Conservation (phyloP, 2,797 vertebrate genomes). For the Gallinago solitaria region DNA sequence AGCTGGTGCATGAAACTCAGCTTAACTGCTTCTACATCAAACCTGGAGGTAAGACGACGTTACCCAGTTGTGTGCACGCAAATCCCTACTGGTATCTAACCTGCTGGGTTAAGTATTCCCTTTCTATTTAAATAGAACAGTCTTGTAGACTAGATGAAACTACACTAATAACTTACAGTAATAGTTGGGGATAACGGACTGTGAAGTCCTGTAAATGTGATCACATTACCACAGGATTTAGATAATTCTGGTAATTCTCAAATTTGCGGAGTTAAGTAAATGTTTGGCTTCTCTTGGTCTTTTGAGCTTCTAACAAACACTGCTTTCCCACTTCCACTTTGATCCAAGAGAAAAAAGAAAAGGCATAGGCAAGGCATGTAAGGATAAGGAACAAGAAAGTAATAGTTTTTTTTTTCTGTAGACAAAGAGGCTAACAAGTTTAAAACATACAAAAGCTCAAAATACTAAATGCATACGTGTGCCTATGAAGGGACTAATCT, state of each 20-base stretch:
- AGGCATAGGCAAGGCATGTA: not conserved
- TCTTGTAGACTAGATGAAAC: not conserved
- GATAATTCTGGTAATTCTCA: not conserved
- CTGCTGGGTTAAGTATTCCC: not conserved
- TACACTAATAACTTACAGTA: not conserved
- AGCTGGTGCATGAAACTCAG: slow-evolving; percentile 86
- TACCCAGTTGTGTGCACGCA: not conserved
- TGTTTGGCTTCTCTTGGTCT: not conserved
- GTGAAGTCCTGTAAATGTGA: not conserved
- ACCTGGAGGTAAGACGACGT: slow-evolving; percentile 88
- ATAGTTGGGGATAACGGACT: not conserved
- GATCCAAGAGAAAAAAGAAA: not conserved
- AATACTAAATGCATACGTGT: not conserved
- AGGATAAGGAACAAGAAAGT: not conserved
- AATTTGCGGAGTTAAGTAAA: not conserved
- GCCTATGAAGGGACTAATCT: not conserved
- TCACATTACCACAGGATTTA: not conserved
- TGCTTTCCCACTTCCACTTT: not conserved
- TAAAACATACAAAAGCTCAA: not conserved
- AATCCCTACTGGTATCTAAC: not conserved
- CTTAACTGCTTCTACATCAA: slow-evolving; percentile 86
- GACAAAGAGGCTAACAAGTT: not conserved
- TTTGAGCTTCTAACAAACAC: not conserved
- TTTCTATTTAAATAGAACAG: not conserved
- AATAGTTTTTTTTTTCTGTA: not conserved